Base-by-base conservation (phyloP, 1,140 invertebrate genomes). In the Drosophila tani region DNA sequence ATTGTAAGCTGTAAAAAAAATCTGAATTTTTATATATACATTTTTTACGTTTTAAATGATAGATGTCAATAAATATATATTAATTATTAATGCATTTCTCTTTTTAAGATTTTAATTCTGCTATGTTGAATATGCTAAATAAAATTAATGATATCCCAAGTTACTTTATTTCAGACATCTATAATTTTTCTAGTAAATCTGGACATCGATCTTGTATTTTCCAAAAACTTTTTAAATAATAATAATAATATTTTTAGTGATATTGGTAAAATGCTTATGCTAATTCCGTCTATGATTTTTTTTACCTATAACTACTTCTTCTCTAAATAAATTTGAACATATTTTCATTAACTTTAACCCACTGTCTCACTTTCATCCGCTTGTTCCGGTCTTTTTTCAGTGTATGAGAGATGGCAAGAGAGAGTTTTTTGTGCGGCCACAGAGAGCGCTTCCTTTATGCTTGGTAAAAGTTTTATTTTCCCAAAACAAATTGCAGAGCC, bases 391-490 rank as follows among this genome's bases (percentile, higher is more conserved):
- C 38, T 80, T 84, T 90, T 64, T n/a, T 14, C 73, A 81, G 81
- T 90, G 84, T 79, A 79, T 17, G 21, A 56, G 58, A 59, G 45
- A 67, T 46, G 41, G 43, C 19, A 46, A 21, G 63, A 78, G 74
- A 74, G 60, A 24, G n/a, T 19, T 50, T 46, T 60, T 59, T 62
- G 51, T 56, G 51, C 58, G 19, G 29, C 55, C 51, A 41, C 24
- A 12, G 75, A 76, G 66, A 76, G 73, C 49, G 56, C 29, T 51
- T 60, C 50, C 71, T 60, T 67, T 70, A 70, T 71, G 65, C 51
- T 46, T 62, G 41, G 76, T 81, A 84, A 64, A 79, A 88, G 32
- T 90, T 88, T 75, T 84, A 84, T 88, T 88, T 90, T 68, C 51
- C 46, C 79, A 84, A 81, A 84, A 81, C 75, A 74, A 77, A 86